A percentile compares a stretch with the other conserved stretches of the same genome.
Evolutionary conservation across 2,113 vertebrate genomes (phyloP).

Genomic region (Peucedramus taeniatus): DNA sequence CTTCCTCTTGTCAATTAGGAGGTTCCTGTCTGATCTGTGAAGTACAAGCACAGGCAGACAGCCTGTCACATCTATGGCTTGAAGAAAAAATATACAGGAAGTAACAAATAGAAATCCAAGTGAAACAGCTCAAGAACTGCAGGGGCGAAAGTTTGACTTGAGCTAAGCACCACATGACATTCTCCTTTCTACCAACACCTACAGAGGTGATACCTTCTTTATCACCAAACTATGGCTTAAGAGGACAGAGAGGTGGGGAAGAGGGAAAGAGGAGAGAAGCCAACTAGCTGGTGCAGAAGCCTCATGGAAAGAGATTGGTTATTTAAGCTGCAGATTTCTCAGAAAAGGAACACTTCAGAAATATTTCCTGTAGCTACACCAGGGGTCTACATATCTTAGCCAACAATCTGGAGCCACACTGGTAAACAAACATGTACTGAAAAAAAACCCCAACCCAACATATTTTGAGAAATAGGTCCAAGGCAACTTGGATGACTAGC

Average conservation of each 20-base stretch:
- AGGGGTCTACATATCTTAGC: slow-evolving; percentile 40
- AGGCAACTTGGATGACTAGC: slow-evolving; percentile 23
- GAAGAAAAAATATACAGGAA: background rate
- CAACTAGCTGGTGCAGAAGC: background rate
- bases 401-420: slow-evolving; percentile 36
- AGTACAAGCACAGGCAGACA: background rate
- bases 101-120: background rate
- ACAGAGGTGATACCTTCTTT: background rate
- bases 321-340: slow-evolving; percentile 34
- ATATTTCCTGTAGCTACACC: slow-evolving; percentile 54
- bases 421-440: slow-evolving; percentile 26
- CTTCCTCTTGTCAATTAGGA: background rate
- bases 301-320: slow-evolving; percentile 6
- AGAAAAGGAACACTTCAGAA: slow-evolving; percentile 39
- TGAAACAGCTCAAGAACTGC: background rate
- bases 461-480: slow-evolving; percentile 29
- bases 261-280: background rate
- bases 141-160: background rate
- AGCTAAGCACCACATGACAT: background rate
- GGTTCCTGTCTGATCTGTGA: background rate
- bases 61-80: background rate
- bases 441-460: background rate
- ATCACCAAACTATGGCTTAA: background rate
- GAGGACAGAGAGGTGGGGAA: background rate
- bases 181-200: background rate